These are phyloP conservation scores for Calliopum simillimum DNA, from an alignment of 2,888 invertebrate genomes.

Conservation along the genomic window DNA sequence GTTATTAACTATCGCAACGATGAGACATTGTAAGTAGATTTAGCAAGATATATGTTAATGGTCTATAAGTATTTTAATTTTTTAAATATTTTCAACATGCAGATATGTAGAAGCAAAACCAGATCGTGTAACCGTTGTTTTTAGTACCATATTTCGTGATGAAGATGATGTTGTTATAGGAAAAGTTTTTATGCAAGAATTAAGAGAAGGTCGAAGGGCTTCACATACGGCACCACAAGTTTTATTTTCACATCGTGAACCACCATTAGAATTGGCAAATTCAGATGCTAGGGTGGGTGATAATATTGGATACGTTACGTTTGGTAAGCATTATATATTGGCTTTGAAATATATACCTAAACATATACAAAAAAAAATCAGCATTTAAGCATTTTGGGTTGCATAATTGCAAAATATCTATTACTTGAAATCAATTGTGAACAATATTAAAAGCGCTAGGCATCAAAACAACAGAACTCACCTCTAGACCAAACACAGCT, in stretches of 20 bases:
- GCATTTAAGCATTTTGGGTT: no score
- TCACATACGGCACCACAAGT: slow-evolving; percentile 95
- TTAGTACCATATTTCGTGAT: slow-evolving; percentile 98
- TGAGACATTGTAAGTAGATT: slow-evolving; percentile 89
- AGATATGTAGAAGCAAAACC: slow-evolving; percentile 98
- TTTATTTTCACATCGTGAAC: slow-evolving; percentile 94
- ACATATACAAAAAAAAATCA: no score
- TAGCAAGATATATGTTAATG: background rate
- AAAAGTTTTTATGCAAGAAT: slow-evolving; percentile 99
- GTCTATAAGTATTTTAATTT: slow-evolving; percentile 14
- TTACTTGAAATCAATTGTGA: no score
- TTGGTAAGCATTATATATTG: slow-evolving; percentile 86
- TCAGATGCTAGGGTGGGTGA: slow-evolving; percentile 94
- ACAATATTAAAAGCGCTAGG: no score
- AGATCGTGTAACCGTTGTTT: slow-evolving; percentile 98
- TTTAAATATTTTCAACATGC: slow-evolving; percentile 25
- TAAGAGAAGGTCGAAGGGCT: slow-evolving; percentile 96
- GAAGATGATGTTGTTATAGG: slow-evolving; percentile 99
- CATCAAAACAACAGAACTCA: no score
- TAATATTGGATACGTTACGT: slow-evolving; percentile 99
- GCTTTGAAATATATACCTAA: no score
- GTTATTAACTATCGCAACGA: slow-evolving; percentile 99
- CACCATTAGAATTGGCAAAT: slow-evolving; percentile 93
- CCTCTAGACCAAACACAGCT: no score
- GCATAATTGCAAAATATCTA: no score